phyloP scores from a whole-genome alignment of 2,113 vertebrate genomes.

The Odocoileus hemionus region DNA sequence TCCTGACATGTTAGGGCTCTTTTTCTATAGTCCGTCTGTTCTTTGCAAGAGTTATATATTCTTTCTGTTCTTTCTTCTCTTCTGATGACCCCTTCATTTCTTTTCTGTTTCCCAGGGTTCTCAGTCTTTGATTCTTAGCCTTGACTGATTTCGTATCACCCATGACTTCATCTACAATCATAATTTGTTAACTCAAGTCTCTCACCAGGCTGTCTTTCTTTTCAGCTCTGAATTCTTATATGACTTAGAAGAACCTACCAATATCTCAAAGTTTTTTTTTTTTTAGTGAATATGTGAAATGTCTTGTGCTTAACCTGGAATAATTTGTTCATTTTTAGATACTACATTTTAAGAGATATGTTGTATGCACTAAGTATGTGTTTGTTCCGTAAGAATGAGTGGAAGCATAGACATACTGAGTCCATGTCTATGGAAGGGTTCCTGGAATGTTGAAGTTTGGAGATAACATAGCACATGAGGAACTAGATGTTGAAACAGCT shows the following conservation, averaged over 20 bases:
- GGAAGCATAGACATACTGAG: not conserved
- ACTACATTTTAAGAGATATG: not conserved
- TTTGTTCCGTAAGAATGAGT: not conserved
- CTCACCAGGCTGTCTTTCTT: not conserved
- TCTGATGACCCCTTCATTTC: not conserved
- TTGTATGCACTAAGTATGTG: not conserved
- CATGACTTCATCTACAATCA: not conserved
- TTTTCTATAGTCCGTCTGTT: not conserved
- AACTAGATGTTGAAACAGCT: not conserved
- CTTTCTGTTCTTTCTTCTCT: not conserved
- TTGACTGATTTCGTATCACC: not conserved
- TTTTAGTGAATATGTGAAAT: not conserved
- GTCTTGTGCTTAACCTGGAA: not conserved
- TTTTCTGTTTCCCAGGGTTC: not conserved
- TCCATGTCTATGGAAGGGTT: not conserved
- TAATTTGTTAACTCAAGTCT: not conserved
- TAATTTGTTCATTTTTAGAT: conserved; percentile 20
- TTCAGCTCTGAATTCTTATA: not conserved
- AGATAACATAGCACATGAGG: not conserved
- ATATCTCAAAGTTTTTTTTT: not conserved
- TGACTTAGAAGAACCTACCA: not conserved
- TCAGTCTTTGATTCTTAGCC: not conserved
- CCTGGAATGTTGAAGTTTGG: not conserved
- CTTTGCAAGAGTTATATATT: not conserved
- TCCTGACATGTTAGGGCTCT: not conserved